Evolutionary conservation across 2,888 invertebrate species (phyloP).

Genomic region (Meandrusa payeni): DNA sequence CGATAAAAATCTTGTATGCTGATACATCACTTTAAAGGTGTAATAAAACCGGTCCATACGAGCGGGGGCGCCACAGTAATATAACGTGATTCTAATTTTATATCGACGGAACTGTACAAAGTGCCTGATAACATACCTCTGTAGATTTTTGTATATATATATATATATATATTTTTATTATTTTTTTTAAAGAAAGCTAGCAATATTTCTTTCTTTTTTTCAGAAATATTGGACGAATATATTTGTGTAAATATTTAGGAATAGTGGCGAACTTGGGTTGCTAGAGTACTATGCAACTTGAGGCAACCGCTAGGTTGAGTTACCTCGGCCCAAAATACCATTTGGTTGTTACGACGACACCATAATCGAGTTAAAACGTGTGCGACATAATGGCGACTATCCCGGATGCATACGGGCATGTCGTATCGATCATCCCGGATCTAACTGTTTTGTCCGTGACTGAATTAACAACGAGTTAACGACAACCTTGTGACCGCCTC

Average conservation of each 20-base stretch:
- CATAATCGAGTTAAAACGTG: too few relatives aligned
- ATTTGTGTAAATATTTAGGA: too few relatives aligned
- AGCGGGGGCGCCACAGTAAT: constrained; percentile 42
- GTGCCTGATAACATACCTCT: constrained; percentile 30
- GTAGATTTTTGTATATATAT: constrained; percentile 3
- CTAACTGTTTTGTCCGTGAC: constrained; percentile 21
- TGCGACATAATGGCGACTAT: constrained; percentile 5
- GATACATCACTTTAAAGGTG: constrained; percentile 29
- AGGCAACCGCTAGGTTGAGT: too few relatives aligned
- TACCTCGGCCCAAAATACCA: too few relatives aligned
- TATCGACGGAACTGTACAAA: constrained; percentile 35
- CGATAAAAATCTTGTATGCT: constrained; percentile 15
- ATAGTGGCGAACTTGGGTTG: too few relatives aligned
- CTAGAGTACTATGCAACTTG: too few relatives aligned
- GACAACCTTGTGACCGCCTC: not conserved
- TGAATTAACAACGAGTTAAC: constrained; percentile 17
- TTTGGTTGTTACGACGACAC: too few relatives aligned
- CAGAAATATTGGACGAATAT: too few relatives aligned
- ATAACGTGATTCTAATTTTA: constrained; percentile 40
- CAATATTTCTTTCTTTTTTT: too few relatives aligned
- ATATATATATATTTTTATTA: not conserved
- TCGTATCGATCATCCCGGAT: constrained; percentile 27
- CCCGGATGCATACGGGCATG: constrained; percentile 15
- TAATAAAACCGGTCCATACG: constrained; percentile 34
- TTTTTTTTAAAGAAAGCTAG: too few relatives aligned